Conservation (phyloP, 2,888 invertebrate genomes). For the Amphipyra berbera region DNA sequence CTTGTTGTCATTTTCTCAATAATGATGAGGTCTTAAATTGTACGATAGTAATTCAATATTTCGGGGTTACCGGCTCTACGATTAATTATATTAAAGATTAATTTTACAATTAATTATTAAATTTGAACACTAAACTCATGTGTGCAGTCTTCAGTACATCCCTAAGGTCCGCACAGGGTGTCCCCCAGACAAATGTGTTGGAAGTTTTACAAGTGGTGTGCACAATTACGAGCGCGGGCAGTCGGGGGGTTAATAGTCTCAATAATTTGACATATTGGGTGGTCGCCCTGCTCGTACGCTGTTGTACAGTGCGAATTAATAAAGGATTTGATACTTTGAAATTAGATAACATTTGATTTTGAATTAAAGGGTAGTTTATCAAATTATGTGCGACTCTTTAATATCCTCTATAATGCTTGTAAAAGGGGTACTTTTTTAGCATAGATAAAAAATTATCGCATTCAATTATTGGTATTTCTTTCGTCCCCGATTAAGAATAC, state of each 20-base stretch:
- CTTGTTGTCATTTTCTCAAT: too few species aligned
- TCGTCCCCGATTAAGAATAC: too few species aligned
- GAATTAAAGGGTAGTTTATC: background rate
- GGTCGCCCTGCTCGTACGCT: conserved; percentile 41
- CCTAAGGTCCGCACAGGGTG: conserved; percentile 55
- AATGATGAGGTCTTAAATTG: too few species aligned
- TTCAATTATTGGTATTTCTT: too few species aligned
- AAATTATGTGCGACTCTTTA: background rate
- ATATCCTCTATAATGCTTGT: too few species aligned
- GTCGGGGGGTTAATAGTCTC: conserved; percentile 65
- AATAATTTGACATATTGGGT: conserved; percentile 75
- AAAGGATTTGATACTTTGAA: conserved; percentile 38
- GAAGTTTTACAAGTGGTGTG: conserved; percentile 51
- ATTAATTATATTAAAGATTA: too few species aligned
- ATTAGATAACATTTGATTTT: conserved; percentile 26
- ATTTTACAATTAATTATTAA: too few species aligned
- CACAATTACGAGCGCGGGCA: conserved; percentile 53
- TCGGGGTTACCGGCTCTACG: too few species aligned
- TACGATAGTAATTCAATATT: too few species aligned
- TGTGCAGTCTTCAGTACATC: conserved; percentile 26
- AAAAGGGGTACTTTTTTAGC: too few species aligned
- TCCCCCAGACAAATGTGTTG: conserved; percentile 57
- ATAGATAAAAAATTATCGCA: too few species aligned
- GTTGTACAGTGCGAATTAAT: conserved; percentile 31
- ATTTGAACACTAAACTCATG: too few species aligned